Evolutionary conservation across 2,113 vertebrate species (phyloP).

Genomic region (Apodemus sylvaticus): DNA sequence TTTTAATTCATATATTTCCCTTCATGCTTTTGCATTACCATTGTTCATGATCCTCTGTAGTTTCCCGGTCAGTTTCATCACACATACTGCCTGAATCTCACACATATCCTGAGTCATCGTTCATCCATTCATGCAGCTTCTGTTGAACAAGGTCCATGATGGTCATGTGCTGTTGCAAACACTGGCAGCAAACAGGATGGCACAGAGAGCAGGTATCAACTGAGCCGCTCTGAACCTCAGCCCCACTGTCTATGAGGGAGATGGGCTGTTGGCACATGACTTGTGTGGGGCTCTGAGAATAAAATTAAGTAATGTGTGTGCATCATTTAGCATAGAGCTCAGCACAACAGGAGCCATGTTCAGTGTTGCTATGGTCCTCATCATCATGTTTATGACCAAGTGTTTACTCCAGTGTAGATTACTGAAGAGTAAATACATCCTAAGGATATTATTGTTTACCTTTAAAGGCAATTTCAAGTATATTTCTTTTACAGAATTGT

Average conservation of each 20-base stretch:
- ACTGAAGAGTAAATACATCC: background rate
- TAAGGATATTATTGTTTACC: slow-evolving; percentile 9
- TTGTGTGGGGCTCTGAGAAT: background rate
- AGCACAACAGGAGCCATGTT: background rate
- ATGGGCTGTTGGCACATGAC: background rate
- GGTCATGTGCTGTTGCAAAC: background rate
- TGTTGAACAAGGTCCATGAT: background rate
- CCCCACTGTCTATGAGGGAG: background rate
- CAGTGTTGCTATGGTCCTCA: background rate
- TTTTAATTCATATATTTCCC: slow-evolving; percentile 3
- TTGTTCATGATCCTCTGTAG: background rate
- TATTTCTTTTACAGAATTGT: background rate
- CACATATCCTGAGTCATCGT: background rate
- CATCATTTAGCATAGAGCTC: background rate
- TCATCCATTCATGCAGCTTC: background rate
- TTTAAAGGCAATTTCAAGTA: background rate
- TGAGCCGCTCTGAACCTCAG: background rate
- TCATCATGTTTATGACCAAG: background rate
- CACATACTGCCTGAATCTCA: background rate
- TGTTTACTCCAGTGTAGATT: slow-evolving; percentile 12
- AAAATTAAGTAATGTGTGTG: background rate
- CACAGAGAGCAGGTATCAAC: background rate
- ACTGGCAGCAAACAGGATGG: background rate
- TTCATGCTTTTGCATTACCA: background rate
- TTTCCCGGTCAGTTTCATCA: background rate